Conservation (phyloP, 2,113 vertebrate genomes). For the Muntiacus muntjak region DNA sequence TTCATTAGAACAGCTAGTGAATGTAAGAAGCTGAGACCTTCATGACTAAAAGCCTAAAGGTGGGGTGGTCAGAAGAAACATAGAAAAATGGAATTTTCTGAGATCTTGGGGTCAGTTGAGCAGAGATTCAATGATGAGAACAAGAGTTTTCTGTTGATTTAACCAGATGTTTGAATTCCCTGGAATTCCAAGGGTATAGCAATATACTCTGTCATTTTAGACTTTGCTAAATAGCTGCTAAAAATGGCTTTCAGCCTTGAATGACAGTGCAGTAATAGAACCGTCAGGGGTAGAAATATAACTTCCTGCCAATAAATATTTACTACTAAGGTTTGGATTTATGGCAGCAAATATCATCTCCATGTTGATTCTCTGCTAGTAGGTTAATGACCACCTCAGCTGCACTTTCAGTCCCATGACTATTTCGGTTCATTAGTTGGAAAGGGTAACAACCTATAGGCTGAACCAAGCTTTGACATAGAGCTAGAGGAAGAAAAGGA, state of each 20-base stretch:
- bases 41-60: neutral
- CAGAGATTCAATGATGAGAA: neutral
- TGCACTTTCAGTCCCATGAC: neutral
- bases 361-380: conserved; percentile 37
- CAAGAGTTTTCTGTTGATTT: neutral
- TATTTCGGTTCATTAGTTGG: conserved; percentile 34
- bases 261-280: conserved; percentile 47
- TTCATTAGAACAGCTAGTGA: neutral
- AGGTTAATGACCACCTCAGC: conserved; percentile 20
- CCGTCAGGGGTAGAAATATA: conserved; percentile 24
- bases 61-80: neutral
- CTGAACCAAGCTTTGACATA: neutral
- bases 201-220: neutral
- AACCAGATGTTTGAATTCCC: conserved; percentile 13
- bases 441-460: neutral
- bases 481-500: neutral
- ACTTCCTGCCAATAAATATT: conserved; percentile 66
- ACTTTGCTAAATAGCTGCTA: conserved; percentile 43
- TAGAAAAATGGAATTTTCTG: neutral
- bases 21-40: neutral
- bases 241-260: conserved; percentile 44
- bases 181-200: neutral
- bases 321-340: conserved; percentile 55
- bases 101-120: neutral
- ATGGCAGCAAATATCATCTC: conserved; percentile 39